Evolutionary conservation across 2,888 invertebrate species (phyloP).

Genomic region (Andricus quercusramuli): DNA sequence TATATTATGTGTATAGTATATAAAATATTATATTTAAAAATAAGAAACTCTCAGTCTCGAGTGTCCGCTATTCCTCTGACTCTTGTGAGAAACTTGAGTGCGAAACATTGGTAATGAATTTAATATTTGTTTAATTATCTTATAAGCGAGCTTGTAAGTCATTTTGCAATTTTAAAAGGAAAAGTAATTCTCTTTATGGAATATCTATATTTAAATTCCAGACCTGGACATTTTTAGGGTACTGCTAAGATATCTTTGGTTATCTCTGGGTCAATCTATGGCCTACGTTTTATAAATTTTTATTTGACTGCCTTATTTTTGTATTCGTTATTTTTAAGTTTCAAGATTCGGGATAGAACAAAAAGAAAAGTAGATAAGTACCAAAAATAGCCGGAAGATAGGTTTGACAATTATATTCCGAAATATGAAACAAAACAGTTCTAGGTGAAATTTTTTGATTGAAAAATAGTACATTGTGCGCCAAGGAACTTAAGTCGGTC

Average conservation of each 20-base stretch:
- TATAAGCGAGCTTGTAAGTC: not conserved
- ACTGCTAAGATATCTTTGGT: not conserved
- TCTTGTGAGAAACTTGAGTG: not conserved
- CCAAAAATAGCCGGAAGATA: too few species aligned
- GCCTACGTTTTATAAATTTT: not conserved
- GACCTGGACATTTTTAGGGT: not conserved
- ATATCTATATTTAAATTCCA: not conserved
- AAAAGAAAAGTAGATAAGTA: too few species aligned
- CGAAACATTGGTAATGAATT: not conserved
- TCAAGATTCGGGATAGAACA: too few species aligned
- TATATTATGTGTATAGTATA: conserved; percentile 30
- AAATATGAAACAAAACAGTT: too few species aligned
- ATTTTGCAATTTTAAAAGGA: not conserved
- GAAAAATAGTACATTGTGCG: too few species aligned
- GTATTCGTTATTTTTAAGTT: too few species aligned
- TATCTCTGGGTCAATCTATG: not conserved
- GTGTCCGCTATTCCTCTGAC: not conserved
- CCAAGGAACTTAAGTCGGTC: too few species aligned
- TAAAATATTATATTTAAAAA: conserved; percentile 40
- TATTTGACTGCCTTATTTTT: too few species aligned
- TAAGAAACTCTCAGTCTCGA: not conserved
- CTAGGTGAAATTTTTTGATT: too few species aligned
- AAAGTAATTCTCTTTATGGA: not conserved
- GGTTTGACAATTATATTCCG: too few species aligned
- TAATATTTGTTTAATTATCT: not conserved